Conservation (phyloP, 1,140 invertebrate genomes). For the Wasmannia auropunctata region DNA sequence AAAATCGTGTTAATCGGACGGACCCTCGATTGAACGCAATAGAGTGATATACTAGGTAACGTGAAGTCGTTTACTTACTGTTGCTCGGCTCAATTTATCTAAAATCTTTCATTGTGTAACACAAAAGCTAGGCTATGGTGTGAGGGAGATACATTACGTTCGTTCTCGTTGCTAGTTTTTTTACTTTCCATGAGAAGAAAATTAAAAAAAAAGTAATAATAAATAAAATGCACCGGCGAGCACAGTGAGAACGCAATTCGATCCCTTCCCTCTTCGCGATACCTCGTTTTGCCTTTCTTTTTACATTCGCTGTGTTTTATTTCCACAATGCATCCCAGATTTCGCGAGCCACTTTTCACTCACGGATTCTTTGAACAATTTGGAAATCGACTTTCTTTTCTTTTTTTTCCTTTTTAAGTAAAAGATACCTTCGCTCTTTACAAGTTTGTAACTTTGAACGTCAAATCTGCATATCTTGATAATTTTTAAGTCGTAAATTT, state of each 20-base stretch:
- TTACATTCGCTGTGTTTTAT: neutral
- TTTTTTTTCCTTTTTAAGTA: no score
- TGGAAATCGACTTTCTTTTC: neutral
- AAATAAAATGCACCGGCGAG: constrained; percentile 72
- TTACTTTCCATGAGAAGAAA: constrained; percentile 73
- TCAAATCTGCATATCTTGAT: no score
- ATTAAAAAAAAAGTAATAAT: constrained; percentile 28
- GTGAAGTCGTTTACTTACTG: constrained; percentile 85
- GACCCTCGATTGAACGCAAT: constrained; percentile 34
- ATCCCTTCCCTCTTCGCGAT: constrained; percentile 59
- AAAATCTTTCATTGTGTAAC: constrained; percentile 80
- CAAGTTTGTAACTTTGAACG: neutral
- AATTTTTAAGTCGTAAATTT: neutral
- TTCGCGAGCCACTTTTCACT: neutral
- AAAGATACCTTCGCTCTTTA: neutral
- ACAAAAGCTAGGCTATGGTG: constrained; percentile 82
- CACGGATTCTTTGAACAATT: neutral
- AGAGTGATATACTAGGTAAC: constrained; percentile 80
- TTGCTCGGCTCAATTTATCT: constrained; percentile 81
- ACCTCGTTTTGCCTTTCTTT: neutral
- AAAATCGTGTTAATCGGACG: constrained; percentile 32
- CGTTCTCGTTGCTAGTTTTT: constrained; percentile 74
- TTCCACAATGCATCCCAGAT: neutral
- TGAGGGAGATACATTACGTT: constrained; percentile 76
- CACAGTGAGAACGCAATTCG: constrained; percentile 25